Percentiles rank a stretch among this genome's conserved stretches.
phyloP scores from a whole-genome alignment of 2,113 vertebrate genomes.

The Phalacrocorax carbo region DNA sequence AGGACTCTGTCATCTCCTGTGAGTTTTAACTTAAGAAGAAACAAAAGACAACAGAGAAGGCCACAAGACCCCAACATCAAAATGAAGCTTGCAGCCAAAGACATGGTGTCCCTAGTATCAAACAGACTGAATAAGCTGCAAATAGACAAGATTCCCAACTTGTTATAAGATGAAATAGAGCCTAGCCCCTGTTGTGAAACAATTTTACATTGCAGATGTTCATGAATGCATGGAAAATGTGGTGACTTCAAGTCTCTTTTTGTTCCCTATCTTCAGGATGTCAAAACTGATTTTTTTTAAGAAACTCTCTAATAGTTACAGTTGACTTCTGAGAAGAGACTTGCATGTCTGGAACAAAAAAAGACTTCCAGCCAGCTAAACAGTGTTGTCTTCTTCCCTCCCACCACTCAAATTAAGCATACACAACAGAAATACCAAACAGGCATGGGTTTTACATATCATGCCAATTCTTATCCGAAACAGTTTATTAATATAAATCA shows the following conservation, averaged over 20 bases:
- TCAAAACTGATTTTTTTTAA: slow-evolving; percentile 38
- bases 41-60: background rate
- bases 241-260: slow-evolving; percentile 13
- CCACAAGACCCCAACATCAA: background rate
- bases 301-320: background rate
- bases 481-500: slow-evolving; percentile 53
- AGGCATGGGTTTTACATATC: slow-evolving; percentile 30
- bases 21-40: slow-evolving; percentile 8
- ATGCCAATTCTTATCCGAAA: slow-evolving; percentile 11
- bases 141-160: slow-evolving; percentile 7
- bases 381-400: background rate
- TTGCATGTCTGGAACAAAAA: slow-evolving; percentile 29
- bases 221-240: slow-evolving; percentile 43
- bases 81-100: background rate
- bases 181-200: slow-evolving; percentile 17
- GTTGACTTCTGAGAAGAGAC: slow-evolving; percentile 33
- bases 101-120: background rate
- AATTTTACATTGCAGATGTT: slow-evolving; percentile 53
- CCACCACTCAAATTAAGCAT: slow-evolving; percentile 17
- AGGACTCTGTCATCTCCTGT: background rate
- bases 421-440: slow-evolving; percentile 47
- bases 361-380: slow-evolving; percentile 13
- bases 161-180: slow-evolving; percentile 24
- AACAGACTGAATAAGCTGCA: background rate
- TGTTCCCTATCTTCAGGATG: slow-evolving; percentile 2